These are phyloP conservation scores for Melanotaenia maccullochi DNA, from an alignment of 2,797 vertebrate species.

Conservation along the genomic window DNA sequence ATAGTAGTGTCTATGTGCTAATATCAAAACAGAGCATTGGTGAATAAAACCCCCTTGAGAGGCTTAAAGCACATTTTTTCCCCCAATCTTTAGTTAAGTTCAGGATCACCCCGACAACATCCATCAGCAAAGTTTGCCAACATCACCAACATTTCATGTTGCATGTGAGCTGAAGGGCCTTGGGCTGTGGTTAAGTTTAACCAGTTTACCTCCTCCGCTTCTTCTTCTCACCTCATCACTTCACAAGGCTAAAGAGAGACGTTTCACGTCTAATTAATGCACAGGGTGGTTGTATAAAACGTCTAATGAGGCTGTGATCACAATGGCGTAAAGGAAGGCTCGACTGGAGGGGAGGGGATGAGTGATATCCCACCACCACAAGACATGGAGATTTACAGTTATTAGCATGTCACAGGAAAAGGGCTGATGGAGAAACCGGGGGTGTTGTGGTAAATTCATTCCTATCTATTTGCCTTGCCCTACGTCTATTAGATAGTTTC, in stretches of 20 bases:
- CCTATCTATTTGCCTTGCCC: constrained; percentile 29
- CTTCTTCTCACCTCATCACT: constrained; percentile 72
- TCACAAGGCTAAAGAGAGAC: constrained; percentile 83
- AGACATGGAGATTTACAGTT: constrained; percentile 86
- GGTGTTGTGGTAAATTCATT: constrained; percentile 26
- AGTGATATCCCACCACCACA: constrained; percentile 77
- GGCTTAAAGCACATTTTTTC: constrained; percentile 1
- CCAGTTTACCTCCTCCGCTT: constrained; percentile 82
- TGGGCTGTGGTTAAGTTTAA: constrained; percentile 83
- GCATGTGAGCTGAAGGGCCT: constrained; percentile 71
- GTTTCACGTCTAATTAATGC: constrained; percentile 96
- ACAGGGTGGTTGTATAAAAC: constrained; percentile 91
- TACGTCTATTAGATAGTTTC: constrained; percentile 5
- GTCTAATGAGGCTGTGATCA: constrained; percentile 94
- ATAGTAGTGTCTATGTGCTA: constrained; percentile 37
- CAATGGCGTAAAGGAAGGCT: constrained; percentile 88
- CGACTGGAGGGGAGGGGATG: constrained; percentile 32
- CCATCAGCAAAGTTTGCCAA: constrained; percentile 28
- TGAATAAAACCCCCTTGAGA: constrained; percentile 19
- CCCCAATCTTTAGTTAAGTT: constrained; percentile 2
- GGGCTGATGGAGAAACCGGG: constrained; percentile 33
- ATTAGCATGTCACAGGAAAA: constrained; percentile 86
- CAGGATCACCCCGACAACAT: constrained; percentile 19
- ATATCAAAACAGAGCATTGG: constrained; percentile 56
- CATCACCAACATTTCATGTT: constrained; percentile 27